phyloP scores from a whole-genome alignment of 2,888 invertebrate species.

The Ptychoptera albimana region DNA sequence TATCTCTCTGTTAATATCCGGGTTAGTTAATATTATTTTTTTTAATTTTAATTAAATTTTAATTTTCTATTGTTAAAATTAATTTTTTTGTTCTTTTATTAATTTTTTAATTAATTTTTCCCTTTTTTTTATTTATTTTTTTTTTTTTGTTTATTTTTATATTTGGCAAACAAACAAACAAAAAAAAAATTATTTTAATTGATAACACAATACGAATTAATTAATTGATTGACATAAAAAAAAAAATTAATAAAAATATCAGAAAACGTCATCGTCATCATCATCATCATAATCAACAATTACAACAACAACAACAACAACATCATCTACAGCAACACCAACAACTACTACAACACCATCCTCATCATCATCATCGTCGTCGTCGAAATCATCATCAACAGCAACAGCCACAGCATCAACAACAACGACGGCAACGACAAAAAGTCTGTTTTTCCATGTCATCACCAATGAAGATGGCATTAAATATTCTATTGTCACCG shows the following conservation, averaged over 20 bases:
- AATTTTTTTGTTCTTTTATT: conserved; percentile 3
- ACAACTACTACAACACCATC: too few relatives aligned
- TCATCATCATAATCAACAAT: too few relatives aligned
- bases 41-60: background rate
- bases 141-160: conserved; percentile 3
- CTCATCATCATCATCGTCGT: too few relatives aligned
- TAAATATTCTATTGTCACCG: conserved; percentile 58
- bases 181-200: too few relatives aligned
- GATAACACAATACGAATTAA: too few relatives aligned
- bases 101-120: conserved; percentile 1
- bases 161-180: conserved; percentile 1
- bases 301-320: background rate
- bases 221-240: too few relatives aligned
- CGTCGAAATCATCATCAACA: too few relatives aligned
- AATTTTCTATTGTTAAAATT: background rate
- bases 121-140: background rate
- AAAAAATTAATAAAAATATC: too few relatives aligned
- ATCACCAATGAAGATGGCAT: conserved; percentile 58
- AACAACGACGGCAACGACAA: background rate
- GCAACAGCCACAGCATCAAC: too few relatives aligned
- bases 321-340: too few relatives aligned
- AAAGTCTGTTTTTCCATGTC: conserved; percentile 18
- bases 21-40: background rate
- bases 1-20: background rate
- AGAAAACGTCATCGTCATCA: too few relatives aligned